Base-by-base conservation (phyloP, 2,888 invertebrate species). In the Hydrotaea cyrtoneurina region DNA sequence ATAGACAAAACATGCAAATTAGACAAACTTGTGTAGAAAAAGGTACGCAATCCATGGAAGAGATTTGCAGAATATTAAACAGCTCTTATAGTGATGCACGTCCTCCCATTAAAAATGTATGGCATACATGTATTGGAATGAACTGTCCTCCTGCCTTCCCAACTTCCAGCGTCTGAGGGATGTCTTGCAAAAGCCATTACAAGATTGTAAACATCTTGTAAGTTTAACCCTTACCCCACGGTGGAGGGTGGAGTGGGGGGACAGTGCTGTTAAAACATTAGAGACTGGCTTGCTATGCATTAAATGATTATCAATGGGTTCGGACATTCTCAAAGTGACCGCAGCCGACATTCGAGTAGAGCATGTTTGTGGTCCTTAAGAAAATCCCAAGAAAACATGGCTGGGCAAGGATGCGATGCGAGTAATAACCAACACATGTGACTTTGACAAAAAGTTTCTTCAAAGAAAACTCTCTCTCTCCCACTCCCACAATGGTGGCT, bases 311-410 rank as follows among this genome's bases (percentile, higher is more conserved):
- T 79, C 77, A 83, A 78, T 81, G 75, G 21, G 72, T 57, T 46
- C 39, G 64, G 62, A 64, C 57, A 3, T n/a, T 59, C 74, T 46
- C 75, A 90, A 91, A 91, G 89, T 89, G 89, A 91, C 90, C 90
- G 85, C 90, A 91, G 85, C 66, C 69, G 23, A 79, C 55, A 78
- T 73, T 76, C 78, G 75, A 64, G 21, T 55, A 76, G 59, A 43
- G n/a, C n/a, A 81, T 64, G 15, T 75, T 73, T 78, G 84, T 78
- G 84, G 84, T 78, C 21, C 74, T 46, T 74, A 66, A 50, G 36
- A 57, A 76, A 50, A 50, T 50, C 57, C 46, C 31, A 76, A 17
- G 62, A 39, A 74, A 17, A 59, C n/a, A 15, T 39, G 15, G 36
- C 31, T 3, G 53, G 59, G 10, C 46, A 69, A 46, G 39, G 46